Evolutionary conservation across 2,797 vertebrate genomes (phyloP).

Genomic region (Coreius guichenoti): DNA sequence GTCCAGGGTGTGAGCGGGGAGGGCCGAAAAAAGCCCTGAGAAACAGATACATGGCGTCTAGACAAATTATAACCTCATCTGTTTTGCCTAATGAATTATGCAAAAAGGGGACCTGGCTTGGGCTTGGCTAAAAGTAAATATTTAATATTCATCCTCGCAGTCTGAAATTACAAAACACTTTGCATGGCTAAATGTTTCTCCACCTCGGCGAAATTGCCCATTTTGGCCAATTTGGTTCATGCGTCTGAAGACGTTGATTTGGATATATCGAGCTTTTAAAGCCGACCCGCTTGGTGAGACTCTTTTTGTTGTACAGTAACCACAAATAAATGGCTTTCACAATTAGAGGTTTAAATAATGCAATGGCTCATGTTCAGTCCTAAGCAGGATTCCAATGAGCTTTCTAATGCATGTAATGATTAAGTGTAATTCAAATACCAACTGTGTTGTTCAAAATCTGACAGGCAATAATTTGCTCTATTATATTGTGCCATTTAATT

Average conservation of each 20-base stretch:
- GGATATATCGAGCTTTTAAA: conserved; percentile 92
- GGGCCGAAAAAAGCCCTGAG: conserved; percentile 35
- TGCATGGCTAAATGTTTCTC: conserved; percentile 90
- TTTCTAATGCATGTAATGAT: conserved; percentile 96
- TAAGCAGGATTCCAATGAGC: conserved; percentile 94
- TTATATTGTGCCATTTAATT: conserved; percentile 98
- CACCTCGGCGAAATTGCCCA: conserved; percentile 87
- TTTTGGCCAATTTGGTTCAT: conserved; percentile 91
- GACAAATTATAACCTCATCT: conserved; percentile 64
- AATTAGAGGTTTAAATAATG: conserved; percentile 96
- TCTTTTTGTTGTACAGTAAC: conserved; percentile 91
- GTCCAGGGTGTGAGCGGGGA: not conserved
- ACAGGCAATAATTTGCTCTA: conserved; percentile 97
- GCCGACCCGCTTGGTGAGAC: conserved; percentile 88
- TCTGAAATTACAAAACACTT: conserved; percentile 87
- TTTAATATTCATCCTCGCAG: conserved; percentile 81
- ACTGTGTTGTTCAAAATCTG: conserved; percentile 96
- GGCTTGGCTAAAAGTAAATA: conserved; percentile 66
- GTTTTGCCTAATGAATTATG: conserved; percentile 65
- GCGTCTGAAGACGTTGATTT: conserved; percentile 90
- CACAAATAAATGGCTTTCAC: conserved; percentile 94
- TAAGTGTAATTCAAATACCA: conserved; percentile 97
- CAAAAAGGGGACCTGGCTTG: conserved; percentile 59
- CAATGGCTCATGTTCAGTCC: conserved; percentile 92
- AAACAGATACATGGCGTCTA: conserved; percentile 59